Conservation (phyloP, 2,113 vertebrate genomes). For the Alouatta palliata region DNA sequence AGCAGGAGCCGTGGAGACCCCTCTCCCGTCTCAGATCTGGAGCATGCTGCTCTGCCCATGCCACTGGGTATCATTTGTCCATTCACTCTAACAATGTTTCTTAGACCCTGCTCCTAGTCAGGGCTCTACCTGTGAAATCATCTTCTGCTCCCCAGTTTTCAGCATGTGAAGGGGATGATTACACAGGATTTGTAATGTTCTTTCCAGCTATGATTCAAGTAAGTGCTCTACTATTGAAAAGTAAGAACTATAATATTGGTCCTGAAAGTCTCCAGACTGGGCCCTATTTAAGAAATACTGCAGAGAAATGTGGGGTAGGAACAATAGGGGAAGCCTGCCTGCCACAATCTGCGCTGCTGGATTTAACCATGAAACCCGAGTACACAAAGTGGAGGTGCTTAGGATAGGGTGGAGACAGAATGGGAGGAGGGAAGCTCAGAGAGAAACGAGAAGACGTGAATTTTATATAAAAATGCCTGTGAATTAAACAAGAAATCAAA, state of each 20-base stretch:
- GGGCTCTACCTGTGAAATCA: background rate
- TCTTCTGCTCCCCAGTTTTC: background rate
- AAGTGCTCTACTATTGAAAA: background rate
- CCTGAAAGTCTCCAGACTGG: background rate
- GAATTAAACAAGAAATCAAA: background rate
- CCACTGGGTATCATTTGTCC: accelerated
- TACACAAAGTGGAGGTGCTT: background rate
- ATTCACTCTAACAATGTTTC: background rate
- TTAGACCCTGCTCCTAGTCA: background rate
- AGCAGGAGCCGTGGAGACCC: background rate
- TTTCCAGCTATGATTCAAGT: background rate
- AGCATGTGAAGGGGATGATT: background rate
- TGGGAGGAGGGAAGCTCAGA: accelerated
- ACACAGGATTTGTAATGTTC: background rate
- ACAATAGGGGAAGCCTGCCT: background rate
- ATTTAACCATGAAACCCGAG: background rate
- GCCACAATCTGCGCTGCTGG: background rate
- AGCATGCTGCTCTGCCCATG: background rate
- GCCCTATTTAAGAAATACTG: background rate
- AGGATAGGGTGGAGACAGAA: background rate
- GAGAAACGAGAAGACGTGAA: background rate
- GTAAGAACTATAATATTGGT: background rate
- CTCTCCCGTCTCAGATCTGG: background rate
- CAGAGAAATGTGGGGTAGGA: background rate
- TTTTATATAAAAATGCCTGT: background rate